Evolutionary conservation across 2,113 vertebrate genomes (phyloP).

Genomic region (Hemiscyllium ocellatum): DNA sequence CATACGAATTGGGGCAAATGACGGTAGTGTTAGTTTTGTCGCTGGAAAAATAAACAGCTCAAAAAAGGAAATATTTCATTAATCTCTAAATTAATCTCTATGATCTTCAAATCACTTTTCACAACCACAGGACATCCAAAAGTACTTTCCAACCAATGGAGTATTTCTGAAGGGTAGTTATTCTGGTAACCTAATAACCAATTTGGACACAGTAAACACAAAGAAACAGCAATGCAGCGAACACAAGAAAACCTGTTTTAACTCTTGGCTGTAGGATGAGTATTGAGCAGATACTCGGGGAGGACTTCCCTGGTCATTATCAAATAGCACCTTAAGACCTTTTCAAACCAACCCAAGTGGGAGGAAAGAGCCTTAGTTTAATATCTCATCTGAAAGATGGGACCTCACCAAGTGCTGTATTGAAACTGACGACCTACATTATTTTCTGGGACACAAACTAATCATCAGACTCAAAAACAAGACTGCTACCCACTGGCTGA

Average conservation of each 20-base stretch:
- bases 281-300: not conserved
- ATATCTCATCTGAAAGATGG: not conserved
- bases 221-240: not conserved
- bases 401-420: not conserved
- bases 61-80: not conserved
- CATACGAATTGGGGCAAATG: not conserved
- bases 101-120: not conserved
- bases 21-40: not conserved
- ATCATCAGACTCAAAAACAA: not conserved
- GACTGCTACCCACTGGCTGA: not conserved
- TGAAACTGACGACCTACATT: not conserved
- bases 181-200: not conserved
- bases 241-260: not conserved
- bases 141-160: not conserved
- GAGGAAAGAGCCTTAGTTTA: not conserved
- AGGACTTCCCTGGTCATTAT: not conserved
- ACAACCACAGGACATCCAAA: not conserved
- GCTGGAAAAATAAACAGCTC: not conserved
- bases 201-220: not conserved
- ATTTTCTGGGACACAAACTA: not conserved
- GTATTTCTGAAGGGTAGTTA: not conserved
- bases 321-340: not conserved
- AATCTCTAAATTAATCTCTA: not conserved
- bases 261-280: not conserved
- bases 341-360: not conserved